phyloP scores from a whole-genome alignment of 2,113 vertebrate genomes.

The Eudorcas thomsonii region DNA sequence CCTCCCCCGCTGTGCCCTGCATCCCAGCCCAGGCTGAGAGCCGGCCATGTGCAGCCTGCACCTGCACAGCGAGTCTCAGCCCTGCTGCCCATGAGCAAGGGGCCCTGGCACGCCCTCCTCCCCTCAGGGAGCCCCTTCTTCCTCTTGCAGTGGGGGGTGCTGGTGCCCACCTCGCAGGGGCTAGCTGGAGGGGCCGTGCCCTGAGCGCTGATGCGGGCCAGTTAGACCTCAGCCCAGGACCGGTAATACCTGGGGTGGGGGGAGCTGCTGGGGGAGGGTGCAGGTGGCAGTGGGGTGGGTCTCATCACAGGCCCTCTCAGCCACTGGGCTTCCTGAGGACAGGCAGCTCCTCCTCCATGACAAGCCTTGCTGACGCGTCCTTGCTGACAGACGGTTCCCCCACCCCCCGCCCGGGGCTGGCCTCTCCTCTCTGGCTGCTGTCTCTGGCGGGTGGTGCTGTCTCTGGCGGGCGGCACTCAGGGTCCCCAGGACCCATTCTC shows the following conservation, averaged over 20 bases:
- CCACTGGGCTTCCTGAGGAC: too few relatives aligned
- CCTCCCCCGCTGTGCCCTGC: background rate
- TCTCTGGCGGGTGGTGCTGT: background rate
- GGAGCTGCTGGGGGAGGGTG: fast-evolving
- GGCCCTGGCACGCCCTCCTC: background rate
- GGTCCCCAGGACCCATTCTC: background rate
- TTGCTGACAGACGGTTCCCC: fast-evolving
- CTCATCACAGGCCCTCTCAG: background rate
- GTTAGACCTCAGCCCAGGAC: background rate
- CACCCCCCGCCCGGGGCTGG: fast-evolving
- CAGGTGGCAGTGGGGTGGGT: background rate
- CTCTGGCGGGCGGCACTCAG: fast-evolving
- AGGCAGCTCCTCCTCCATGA: background rate
- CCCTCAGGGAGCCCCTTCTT: background rate
- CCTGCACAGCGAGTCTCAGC: background rate
- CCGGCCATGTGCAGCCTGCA: background rate
- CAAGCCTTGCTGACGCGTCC: background rate
- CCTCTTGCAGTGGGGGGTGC: background rate
- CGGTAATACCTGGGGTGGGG: background rate
- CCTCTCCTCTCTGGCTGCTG: background rate
- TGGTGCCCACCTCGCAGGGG: background rate
- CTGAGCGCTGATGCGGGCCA: fast-evolving
- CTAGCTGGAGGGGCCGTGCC: background rate
- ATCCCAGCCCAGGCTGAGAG: background rate
- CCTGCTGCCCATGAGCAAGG: background rate